Base-by-base conservation (phyloP, 1,140 invertebrate species). In the Anthonomus grandis region DNA sequence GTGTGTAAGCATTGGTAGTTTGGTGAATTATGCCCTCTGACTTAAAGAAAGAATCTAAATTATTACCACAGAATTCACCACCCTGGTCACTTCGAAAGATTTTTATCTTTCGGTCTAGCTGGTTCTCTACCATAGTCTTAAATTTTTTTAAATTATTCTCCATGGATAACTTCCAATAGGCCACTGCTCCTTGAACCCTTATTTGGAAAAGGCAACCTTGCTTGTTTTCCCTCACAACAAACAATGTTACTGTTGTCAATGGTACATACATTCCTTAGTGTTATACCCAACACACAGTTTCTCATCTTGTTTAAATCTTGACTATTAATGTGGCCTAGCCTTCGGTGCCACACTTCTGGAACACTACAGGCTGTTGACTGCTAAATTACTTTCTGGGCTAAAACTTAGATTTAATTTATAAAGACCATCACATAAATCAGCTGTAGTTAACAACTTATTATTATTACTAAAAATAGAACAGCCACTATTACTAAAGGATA, bases 81-180 rank as follows among this genome's bases (percentile, higher is more conserved):
- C 61, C 64, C 57, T 60, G 49, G 23, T 65, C 59, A 17, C 36
- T 51, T 25, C 64, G 9, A 18, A 65, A 13, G 37, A 71, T 71
- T 36, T 74, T 74, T 27, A 67, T 70, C 25, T 63, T 4, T n/a
- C 12, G 21, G 24, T 42, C 18, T 25, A 19, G n/a, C 39, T 72
- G 62, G 36, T 59, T 66, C 62, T 71, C 59, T 13, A 68, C 67
- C 19, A 58, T 12, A 50, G 21, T 53, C 44, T 64, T 63, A 56
- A 72, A 73, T 13, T 70, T 41, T 52, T 62, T 60, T 15, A 63
- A 63, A 60, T 60, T 27, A 8, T 60, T 59, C 57, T n/a, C 9
- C 57, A 58, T 77, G 73, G n/a, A 75, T 47, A 60, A 73, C 67
- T 55, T 75, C 56, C 4, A 72, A 57, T 19, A 64, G 17, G 34